Evolutionary conservation across 2,888 invertebrate species (phyloP).

Genomic region (Agriopis marginaria): DNA sequence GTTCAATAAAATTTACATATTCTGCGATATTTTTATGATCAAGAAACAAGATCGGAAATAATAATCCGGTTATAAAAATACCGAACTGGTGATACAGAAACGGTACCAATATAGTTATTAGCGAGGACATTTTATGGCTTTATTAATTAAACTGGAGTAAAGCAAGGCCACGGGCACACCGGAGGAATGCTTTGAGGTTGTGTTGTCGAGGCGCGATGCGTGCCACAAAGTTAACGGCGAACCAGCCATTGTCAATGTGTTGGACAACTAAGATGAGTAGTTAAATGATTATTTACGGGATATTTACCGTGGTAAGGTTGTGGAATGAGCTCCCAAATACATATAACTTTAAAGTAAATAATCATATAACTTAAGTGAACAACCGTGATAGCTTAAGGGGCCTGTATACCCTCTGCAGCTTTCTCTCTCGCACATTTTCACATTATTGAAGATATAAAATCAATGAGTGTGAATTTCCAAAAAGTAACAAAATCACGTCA

Average conservation of each 20-base stretch:
- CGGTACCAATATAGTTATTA: constrained; percentile 23
- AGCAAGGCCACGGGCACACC: background rate
- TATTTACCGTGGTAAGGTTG: no score
- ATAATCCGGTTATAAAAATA: constrained; percentile 30
- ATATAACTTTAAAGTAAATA: no score
- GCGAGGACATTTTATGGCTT: constrained; percentile 10
- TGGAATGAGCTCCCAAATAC: no score
- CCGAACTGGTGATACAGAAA: constrained; percentile 9
- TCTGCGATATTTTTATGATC: constrained; percentile 13
- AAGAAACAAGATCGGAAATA: constrained; percentile 28
- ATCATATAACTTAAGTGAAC: no score
- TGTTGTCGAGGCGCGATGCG: background rate
- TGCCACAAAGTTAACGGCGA: background rate
- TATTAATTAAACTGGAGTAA: constrained; percentile 14
- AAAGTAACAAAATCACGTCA: no score
- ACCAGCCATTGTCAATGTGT: background rate
- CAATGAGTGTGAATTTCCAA: no score
- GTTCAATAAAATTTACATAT: constrained; percentile 12
- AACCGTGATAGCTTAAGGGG: no score
- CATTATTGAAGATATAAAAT: no score
- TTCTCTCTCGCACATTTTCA: no score
- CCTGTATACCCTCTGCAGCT: no score
- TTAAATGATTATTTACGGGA: no score
- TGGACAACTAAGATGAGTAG: background rate
- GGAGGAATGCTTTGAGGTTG: background rate